Base-by-base conservation (phyloP, 2,797 vertebrate species). In the Crax fasciolata region DNA sequence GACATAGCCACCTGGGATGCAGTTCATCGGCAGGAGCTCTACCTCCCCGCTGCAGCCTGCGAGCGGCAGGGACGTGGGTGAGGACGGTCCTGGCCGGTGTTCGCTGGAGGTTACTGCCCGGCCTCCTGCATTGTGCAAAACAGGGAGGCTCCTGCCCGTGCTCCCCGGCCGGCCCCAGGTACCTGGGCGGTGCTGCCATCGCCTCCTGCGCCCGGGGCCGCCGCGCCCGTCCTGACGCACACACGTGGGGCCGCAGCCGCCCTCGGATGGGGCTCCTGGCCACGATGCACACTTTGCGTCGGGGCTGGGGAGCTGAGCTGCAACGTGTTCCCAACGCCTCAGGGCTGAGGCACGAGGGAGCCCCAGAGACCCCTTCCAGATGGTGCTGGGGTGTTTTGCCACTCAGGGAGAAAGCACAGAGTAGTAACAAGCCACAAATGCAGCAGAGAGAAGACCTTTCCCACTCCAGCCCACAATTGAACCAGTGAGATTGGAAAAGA, bases 1-100 rank as follows among this genome's bases (percentile, higher is more conserved):
- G 44, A 63, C 73, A 93, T 93, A 94, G 84, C 94, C 96, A 97
- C 97, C 97, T 97, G 97, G 95, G 93, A 97, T 97, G 96, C 97
- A 97, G 88, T 95, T 97, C 97, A 97, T 97, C n/a, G 28, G 94
- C 94, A 91, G 70, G 39, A 81, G 87, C 63, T 94, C 88, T 92
- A 89, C 77, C 93, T 96, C 73, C 78, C 94, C 87, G 6, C 84
- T 67, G 84, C 87, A 66, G 93, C 30, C 87, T 11, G 8, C 1
- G 20, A 94, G 72, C 0, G 6, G 90, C 85, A 90, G 78, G 44
- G 78, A 15, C 3, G 1, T 62, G 93, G 68, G 49, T 8, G 18
- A 92, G 83, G 68, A 83, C 88, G 68, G 84, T 88, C 28, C n/a
- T 4, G 2, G 78, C 44, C 23, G 23, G 83, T 10, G 12, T 3